Base-by-base conservation (phyloP, 1,140 invertebrate species). In the Drosophila tsacasi region DNA sequence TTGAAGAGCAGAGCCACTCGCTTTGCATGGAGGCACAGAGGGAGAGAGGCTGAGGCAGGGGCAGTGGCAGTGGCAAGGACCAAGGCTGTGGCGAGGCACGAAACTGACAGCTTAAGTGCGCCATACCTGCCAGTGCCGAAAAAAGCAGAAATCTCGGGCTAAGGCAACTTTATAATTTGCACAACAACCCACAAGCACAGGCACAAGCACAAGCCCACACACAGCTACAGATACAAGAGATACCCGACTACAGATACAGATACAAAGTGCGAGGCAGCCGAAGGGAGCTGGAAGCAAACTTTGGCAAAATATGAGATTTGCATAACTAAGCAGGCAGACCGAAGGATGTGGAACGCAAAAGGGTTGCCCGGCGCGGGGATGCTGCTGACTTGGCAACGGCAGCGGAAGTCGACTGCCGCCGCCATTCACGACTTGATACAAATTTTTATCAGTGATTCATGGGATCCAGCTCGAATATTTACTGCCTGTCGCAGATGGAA, bases 241-340 rank as follows among this genome's bases (percentile, higher is more conserved):
- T n/a, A 44, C 58, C 13, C 23, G 8, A 7, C 5, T 19, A 32
- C 72, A 50, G 23, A 23, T 17, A 23, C 46, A n/a, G 17, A 63
- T n/a, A 42, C 58, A n/a, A 59, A 59, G 23, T 55, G 58, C 46
- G 27, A 59, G 32, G 15, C 23, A 54, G 44, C 15, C 62, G 23
- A 37, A 68, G 35, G 73, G 49, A n/a, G 54, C 46, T 35, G 47
- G n/a, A n/a, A n/a, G 39, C 40, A 75, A 79, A 79, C 81, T 71
- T 83, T 69, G 78, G 58, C 64, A 79, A 83, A 79, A 79, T 78
- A 79, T 83, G 71, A 83, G 71, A 79, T 83, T 83, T 83, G 72
- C 81, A 83, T 83, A 83, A 79, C 66, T 83, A 83, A 79, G 81
- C 63, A 83, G 68, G 12, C 32, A 52, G 35, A 27, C 32, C 32